phyloP scores from a whole-genome alignment of 2,113 vertebrate genomes.

The Haliaeetus leucogaster region DNA sequence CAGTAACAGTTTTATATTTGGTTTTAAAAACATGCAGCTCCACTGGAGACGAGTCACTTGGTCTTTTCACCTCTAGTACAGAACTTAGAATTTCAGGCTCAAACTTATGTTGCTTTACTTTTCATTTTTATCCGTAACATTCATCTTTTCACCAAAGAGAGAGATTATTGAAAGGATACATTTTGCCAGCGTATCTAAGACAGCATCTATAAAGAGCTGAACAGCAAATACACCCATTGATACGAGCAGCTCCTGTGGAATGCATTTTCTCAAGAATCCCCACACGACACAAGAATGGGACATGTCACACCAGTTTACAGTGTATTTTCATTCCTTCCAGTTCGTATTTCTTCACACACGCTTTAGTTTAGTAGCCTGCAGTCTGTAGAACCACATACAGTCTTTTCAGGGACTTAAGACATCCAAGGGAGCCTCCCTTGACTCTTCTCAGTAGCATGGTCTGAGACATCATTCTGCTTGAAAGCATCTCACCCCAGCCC shows the following conservation, averaged over 20 bases:
- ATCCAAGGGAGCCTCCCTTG: background rate
- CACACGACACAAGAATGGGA: background rate
- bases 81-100: background rate
- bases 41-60: background rate
- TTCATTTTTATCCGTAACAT: background rate
- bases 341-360: background rate
- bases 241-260: background rate
- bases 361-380: background rate
- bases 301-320: background rate
- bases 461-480: background rate
- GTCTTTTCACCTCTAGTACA: background rate
- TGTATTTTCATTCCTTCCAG: background rate
- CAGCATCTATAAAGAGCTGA: background rate
- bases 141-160: background rate
- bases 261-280: background rate
- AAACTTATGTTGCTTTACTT: background rate
- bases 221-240: background rate
- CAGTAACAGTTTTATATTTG: background rate
- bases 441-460: background rate
- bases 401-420: background rate
- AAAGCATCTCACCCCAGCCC: background rate
- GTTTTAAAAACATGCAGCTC: background rate
- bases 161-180: background rate
- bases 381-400: background rate
- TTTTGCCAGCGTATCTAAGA: background rate